Conservation (phyloP, 2,888 invertebrate genomes). For the Diaprepes abbreviatus region DNA sequence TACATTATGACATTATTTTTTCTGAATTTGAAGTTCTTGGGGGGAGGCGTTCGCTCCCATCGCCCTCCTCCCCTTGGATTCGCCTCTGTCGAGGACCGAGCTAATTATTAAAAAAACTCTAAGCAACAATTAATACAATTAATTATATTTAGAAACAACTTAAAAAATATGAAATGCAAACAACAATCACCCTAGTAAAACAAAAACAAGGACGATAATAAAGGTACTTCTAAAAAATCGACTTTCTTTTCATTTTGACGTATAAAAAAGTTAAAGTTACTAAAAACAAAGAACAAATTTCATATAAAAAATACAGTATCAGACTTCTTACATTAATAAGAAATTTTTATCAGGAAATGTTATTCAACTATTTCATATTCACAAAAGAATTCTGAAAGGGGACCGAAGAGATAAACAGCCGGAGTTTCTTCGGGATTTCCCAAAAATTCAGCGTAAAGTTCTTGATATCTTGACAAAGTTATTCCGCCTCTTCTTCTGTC, state of each 20-base stretch:
- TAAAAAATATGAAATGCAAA: constrained; percentile 19
- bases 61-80: too few species aligned
- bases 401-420: constrained; percentile 85
- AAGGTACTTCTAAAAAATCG: background rate
- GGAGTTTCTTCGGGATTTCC: constrained; percentile 81
- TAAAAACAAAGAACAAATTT: background rate
- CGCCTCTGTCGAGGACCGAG: too few species aligned
- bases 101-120: too few species aligned
- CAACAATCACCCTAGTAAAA: background rate
- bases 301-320: constrained; percentile 14
- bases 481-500: constrained; percentile 85
- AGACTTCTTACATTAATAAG: constrained; percentile 4
- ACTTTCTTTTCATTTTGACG: background rate
- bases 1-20: too few species aligned
- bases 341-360: background rate
- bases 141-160: constrained; percentile 16
- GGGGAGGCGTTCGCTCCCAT: too few species aligned
- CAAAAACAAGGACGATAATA: background rate
- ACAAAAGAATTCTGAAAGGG: constrained; percentile 72
- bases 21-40: too few species aligned
- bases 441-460: constrained; percentile 85
- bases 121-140: too few species aligned
- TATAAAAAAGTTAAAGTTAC: background rate
- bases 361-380: constrained; percentile 46
- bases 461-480: constrained; percentile 83